These are phyloP conservation scores for Mnemiopsis leidyi DNA, from an alignment of 37 sponge, comb jelly and placozoan genomes.

Conservation along the genomic window DNA sequence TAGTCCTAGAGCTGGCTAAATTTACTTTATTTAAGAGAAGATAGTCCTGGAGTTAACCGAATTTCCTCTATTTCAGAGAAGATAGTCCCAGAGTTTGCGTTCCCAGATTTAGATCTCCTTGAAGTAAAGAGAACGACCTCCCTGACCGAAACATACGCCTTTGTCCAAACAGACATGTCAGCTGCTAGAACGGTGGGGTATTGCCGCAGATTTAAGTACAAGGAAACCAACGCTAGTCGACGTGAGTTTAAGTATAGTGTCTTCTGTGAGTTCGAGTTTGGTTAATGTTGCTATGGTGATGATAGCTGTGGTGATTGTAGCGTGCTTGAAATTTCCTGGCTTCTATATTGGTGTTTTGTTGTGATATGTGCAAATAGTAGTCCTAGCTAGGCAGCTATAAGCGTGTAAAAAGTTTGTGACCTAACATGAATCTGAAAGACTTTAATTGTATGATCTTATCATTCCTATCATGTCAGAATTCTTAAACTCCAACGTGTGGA, in stretches of 20 bases:
- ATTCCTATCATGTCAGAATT: background rate
- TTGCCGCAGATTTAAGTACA: slow-evolving; percentile 37
- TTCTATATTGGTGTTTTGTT: background rate
- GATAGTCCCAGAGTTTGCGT: slow-evolving; percentile 9
- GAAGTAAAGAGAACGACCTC: background rate
- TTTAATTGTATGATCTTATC: background rate
- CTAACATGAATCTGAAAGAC: background rate
- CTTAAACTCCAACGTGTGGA: too few species aligned
- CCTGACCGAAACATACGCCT: slow-evolving; percentile 23
- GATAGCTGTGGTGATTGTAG: background rate
- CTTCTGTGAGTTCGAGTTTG: too few species aligned
- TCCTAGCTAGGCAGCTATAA: background rate
- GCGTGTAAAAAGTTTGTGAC: background rate
- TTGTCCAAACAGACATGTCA: background rate
- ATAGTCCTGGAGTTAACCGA: background rate
- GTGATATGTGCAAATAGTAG: background rate
- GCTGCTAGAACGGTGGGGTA: background rate
- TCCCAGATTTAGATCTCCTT: background rate
- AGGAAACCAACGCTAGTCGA: background rate
- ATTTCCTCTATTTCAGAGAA: slow-evolving; percentile 9
- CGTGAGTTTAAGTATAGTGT: background rate
- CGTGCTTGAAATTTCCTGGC: background rate
- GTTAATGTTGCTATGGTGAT: background rate
- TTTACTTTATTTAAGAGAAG: background rate
- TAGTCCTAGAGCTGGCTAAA: too few species aligned